phyloP scores from a whole-genome alignment of 2,888 invertebrate genomes.

The Morinoia aosen region DNA sequence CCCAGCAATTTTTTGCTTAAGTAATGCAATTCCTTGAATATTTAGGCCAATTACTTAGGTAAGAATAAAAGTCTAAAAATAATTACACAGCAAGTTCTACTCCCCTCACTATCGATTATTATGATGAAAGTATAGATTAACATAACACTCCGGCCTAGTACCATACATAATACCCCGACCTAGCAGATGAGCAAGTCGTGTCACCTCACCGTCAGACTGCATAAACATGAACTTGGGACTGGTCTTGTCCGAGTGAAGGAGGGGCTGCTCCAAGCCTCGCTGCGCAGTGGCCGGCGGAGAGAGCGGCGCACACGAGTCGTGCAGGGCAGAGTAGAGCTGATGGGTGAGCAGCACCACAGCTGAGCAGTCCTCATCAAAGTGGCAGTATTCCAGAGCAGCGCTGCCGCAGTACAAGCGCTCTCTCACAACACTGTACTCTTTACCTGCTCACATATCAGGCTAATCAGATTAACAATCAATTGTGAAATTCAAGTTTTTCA shows the following conservation, averaged over 20 bases:
- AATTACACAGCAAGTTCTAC: too few species aligned
- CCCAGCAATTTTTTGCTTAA: too few species aligned
- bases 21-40: too few species aligned
- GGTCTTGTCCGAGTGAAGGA: neutral
- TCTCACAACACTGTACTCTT: conserved; percentile 38
- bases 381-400: conserved; percentile 59
- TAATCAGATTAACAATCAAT: neutral
- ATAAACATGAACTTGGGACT: conserved; percentile 57
- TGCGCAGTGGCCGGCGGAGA: conserved; percentile 8
- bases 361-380: conserved; percentile 56
- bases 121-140: neutral
- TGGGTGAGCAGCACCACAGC: conserved; percentile 61
- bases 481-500: neutral
- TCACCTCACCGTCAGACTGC: conserved; percentile 61
- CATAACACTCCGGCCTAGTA: neutral
- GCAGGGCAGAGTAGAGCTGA: conserved; percentile 59
- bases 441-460: neutral
- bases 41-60: too few species aligned
- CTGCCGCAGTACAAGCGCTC: conserved; percentile 57
- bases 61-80: too few species aligned
- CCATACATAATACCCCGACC: neutral
- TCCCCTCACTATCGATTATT: neutral
- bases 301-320: conserved; percentile 58
- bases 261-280: neutral
- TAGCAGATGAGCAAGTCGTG: neutral